These are phyloP conservation scores for Gastracanthus pulcherrimus DNA, from an alignment of 2,888 invertebrate genomes.

Conservation along the genomic window DNA sequence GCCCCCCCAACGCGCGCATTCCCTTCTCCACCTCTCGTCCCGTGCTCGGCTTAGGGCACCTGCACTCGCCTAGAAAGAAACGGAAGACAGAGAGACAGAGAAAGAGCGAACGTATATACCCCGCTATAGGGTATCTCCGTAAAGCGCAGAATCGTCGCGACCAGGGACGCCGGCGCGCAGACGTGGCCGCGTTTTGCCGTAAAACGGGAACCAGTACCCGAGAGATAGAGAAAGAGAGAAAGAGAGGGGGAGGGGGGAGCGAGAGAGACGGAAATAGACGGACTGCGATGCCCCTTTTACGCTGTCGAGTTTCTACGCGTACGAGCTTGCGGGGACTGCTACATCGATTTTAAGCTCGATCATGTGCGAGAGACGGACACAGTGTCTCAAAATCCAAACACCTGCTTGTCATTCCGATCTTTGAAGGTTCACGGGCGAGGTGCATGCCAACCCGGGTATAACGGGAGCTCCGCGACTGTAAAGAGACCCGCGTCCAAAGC, in stretches of 20 bases:
- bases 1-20: no score
- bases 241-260: not conserved
- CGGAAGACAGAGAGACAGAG: no score
- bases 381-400: no score
- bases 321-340: not conserved
- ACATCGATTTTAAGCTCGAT: conserved; percentile 5
- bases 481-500: not conserved
- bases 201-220: not conserved
- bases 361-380: no score
- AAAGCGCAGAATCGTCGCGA: conserved; percentile 35
- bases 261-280: conserved; percentile 40
- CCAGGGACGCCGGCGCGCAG: conserved; percentile 10
- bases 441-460: no score
- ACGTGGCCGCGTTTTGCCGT: conserved; percentile 42
- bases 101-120: not conserved
- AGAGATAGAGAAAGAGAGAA: conserved; percentile 6
- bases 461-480: no score
- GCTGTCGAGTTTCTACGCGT: no score
- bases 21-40: no score
- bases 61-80: not conserved
- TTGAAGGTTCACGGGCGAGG: no score
- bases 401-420: no score
- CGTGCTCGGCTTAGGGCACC: not conserved
- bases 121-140: not conserved
- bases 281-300: conserved; percentile 29